Evolutionary conservation across 1,140 invertebrate species (phyloP).

Genomic region (Elymnias hypermnestra): DNA sequence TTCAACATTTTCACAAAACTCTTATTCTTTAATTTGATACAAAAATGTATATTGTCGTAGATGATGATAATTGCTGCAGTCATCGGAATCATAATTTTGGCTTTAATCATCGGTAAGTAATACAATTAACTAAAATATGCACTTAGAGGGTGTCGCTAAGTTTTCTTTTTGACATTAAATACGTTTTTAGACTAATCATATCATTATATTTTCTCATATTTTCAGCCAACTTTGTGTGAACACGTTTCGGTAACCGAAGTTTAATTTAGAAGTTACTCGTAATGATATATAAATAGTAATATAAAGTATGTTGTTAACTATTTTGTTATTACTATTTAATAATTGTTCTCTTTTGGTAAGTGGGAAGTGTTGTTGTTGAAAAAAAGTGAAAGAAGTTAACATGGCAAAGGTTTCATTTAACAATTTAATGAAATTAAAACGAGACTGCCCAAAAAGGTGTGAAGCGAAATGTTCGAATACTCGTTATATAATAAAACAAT

Average conservation of each 20-base stretch:
- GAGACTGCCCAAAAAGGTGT: too few relatives aligned
- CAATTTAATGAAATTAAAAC: neutral
- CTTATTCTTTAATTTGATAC: too few relatives aligned
- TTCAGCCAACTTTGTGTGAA: conserved; percentile 86
- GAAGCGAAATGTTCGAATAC: too few relatives aligned
- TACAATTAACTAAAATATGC: conserved; percentile 6
- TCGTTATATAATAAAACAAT: too few relatives aligned
- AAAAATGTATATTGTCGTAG: conserved; percentile 73
- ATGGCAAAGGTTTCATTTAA: too few relatives aligned
- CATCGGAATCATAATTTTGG: conserved; percentile 90
- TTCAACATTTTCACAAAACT: too few relatives aligned
- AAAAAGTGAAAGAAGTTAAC: conserved; percentile 15
- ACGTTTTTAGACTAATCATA: conserved; percentile 63
- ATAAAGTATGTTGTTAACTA: conserved; percentile 61
- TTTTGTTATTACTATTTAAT: conserved; percentile 53
- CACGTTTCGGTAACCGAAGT: conserved; percentile 71
- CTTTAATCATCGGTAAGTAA: conserved; percentile 91
- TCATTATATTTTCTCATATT: conserved; percentile 69
- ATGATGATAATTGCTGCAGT: conserved; percentile 96
- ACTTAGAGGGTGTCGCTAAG: conserved; percentile 38
- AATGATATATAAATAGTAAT: conserved; percentile 73
- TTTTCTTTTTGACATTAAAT: conserved; percentile 35
- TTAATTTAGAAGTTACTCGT: conserved; percentile 67
- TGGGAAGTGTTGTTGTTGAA: conserved; percentile 47
- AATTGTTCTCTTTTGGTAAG: conserved; percentile 61